Evolutionary conservation across 1,140 invertebrate genomes (phyloP).

Genomic region (Drosophila pruinosa): DNA sequence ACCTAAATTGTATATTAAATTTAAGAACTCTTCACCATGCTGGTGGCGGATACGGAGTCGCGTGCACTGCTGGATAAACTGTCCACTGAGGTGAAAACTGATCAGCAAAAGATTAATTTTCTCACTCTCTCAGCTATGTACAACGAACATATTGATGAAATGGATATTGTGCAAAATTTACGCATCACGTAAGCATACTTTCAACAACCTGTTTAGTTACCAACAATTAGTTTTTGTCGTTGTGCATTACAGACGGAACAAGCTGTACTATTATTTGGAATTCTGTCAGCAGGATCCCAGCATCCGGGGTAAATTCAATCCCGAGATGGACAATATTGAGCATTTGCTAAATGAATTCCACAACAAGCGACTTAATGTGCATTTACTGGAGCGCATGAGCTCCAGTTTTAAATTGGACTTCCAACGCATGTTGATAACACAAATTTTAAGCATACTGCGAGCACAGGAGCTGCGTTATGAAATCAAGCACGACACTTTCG

Average conservation of each 20-base stretch:
- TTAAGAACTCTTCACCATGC: conserved; percentile 66
- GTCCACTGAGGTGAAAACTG: conserved; percentile 63
- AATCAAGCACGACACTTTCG: conserved; percentile 69
- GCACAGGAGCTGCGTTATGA: conserved; percentile 73
- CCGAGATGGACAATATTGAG: conserved; percentile 72
- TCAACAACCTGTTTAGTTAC: no score
- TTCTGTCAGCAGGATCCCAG: conserved; percentile 74
- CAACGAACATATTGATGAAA: conserved; percentile 56
- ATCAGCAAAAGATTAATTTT: conserved; percentile 71
- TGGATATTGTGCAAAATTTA: conserved; percentile 49
- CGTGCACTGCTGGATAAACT: conserved; percentile 56
- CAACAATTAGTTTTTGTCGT: no score
- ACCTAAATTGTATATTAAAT: background rate
- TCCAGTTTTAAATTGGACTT: conserved; percentile 74
- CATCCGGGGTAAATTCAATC: conserved; percentile 68
- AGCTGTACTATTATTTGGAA: conserved; percentile 76
- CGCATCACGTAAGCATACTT: conserved; percentile 58
- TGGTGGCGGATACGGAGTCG: conserved; percentile 56
- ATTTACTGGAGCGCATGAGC: conserved; percentile 71
- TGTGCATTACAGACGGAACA: conserved; percentile 67
- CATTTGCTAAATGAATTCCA: conserved; percentile 73
- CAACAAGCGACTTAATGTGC: conserved; percentile 69
- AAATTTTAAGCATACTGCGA: conserved; percentile 68
- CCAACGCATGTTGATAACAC: conserved; percentile 72
- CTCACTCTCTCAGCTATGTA: conserved; percentile 78